These are phyloP conservation scores for Mantis religiosa DNA, from an alignment of 2,888 invertebrate genomes.

Conservation along the genomic window DNA sequence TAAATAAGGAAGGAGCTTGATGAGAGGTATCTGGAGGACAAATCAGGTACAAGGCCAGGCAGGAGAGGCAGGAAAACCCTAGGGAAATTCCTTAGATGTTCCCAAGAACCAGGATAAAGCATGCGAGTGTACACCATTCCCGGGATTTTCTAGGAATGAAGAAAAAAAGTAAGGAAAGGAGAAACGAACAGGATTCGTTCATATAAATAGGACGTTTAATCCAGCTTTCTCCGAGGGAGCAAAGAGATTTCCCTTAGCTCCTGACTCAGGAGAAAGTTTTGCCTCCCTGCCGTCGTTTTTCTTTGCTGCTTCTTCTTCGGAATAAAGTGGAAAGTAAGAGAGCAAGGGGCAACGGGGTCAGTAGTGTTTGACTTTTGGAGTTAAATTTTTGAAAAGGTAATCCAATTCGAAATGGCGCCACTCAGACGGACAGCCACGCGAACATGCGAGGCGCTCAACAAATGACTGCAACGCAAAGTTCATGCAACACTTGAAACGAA, in stretches of 20 bases:
- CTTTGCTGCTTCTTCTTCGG: background rate
- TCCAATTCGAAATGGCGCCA: background rate
- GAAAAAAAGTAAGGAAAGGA: background rate
- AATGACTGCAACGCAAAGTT: too few species aligned
- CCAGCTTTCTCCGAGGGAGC: background rate
- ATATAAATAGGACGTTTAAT: background rate
- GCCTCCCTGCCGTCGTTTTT: background rate
- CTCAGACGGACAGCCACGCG: background rate
- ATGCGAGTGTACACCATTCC: background rate
- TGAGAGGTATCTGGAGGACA: background rate
- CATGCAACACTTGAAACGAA: too few species aligned
- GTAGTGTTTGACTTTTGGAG: background rate
- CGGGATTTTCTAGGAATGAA: background rate
- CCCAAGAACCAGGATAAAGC: background rate
- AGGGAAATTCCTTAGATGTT: background rate
- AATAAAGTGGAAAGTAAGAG: background rate
- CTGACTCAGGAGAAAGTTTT: background rate
- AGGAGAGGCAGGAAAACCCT: background rate
- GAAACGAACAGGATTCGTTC: background rate
- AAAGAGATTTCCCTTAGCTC: background rate
- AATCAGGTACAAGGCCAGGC: background rate
- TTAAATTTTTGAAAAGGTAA: background rate
- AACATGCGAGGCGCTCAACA: too few species aligned
- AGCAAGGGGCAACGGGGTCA: background rate
- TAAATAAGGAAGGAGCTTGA: background rate